phyloP scores from a whole-genome alignment of 2,113 vertebrate genomes.

The Brachionichthys hirsutus region DNA sequence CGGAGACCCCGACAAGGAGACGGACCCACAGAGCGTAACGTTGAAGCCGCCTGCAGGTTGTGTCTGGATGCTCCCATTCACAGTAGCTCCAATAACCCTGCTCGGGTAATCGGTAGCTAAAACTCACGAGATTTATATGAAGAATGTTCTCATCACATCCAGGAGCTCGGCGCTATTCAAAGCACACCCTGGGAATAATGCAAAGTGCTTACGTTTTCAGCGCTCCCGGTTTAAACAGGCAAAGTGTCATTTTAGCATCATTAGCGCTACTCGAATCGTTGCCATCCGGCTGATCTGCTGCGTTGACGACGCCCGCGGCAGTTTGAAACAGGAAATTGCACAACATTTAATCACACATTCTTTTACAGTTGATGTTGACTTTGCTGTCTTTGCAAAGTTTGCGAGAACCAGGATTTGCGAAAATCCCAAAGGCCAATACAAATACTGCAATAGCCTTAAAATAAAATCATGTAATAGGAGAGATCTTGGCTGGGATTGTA shows the following conservation, averaged over 20 bases:
- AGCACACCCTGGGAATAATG: not conserved
- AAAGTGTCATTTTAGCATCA: not conserved
- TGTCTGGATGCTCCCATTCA: too few species aligned
- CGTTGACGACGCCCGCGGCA: conserved; percentile 15
- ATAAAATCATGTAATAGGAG: not conserved
- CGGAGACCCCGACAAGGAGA: conserved; percentile 43
- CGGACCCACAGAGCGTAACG: conserved; percentile 35
- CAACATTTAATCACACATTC: conserved; percentile 28
- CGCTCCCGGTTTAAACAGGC: not conserved
- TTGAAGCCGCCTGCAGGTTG: conserved; percentile 23
- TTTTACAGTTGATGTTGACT: conserved; percentile 1
- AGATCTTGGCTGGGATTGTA: too few species aligned
- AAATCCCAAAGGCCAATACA: not conserved
- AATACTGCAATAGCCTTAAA: too few species aligned
- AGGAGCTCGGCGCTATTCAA: too few species aligned
- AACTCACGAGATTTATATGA: too few species aligned
- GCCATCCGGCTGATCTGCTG: not conserved
- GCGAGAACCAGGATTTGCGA: not conserved
- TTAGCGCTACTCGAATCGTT: not conserved
- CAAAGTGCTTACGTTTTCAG: not conserved
- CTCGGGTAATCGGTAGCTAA: too few species aligned
- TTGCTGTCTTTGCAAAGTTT: not conserved
- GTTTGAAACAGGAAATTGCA: conserved; percentile 51
- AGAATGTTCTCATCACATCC: too few species aligned
- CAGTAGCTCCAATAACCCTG: too few species aligned